These are phyloP conservation scores for Nemurella pictetii DNA, from an alignment of 2,888 invertebrate genomes.

Conservation along the genomic window DNA sequence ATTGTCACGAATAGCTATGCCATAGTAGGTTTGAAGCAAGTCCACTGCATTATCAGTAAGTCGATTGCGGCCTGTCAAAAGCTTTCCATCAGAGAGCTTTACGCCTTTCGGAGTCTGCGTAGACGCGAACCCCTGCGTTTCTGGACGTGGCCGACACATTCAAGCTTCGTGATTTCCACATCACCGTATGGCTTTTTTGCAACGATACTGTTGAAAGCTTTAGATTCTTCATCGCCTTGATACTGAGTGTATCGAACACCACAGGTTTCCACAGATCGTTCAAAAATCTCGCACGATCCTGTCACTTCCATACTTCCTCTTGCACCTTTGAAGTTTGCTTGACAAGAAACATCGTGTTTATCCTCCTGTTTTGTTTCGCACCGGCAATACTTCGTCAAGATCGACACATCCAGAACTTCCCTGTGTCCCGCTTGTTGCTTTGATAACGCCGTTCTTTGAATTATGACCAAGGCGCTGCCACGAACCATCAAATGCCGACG, in stretches of 20 bases:
- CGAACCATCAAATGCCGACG: conserved; percentile 37
- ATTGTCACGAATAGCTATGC: conserved; percentile 43
- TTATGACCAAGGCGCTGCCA: conserved; percentile 40
- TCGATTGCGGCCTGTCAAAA: conserved; percentile 9
- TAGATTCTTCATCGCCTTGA: conserved; percentile 36
- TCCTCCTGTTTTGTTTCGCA: conserved; percentile 32
- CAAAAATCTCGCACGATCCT: conserved; percentile 38
- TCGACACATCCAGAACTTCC: conserved; percentile 38
- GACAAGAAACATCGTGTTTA: not conserved
- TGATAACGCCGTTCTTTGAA: conserved; percentile 40
- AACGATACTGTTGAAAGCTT: conserved; percentile 21
- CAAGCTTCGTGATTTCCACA: not conserved
- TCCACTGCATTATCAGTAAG: conserved; percentile 26
- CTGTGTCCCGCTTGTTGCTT: conserved; percentile 40
- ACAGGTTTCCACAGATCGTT: conserved; percentile 35
- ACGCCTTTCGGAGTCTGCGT: not conserved
- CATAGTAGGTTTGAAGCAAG: conserved; percentile 42
- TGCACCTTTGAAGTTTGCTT: not conserved
- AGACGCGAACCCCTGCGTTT: no score
- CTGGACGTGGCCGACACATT: no score
- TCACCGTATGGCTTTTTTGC: conserved; percentile 20
- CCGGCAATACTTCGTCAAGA: conserved; percentile 38
- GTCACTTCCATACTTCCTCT: conserved; percentile 40
- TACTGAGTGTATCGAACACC: conserved; percentile 35
- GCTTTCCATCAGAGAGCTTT: not conserved